Evolutionary conservation across 1,140 invertebrate genomes (phyloP).

Genomic region (Drosophila kanapiae): DNA sequence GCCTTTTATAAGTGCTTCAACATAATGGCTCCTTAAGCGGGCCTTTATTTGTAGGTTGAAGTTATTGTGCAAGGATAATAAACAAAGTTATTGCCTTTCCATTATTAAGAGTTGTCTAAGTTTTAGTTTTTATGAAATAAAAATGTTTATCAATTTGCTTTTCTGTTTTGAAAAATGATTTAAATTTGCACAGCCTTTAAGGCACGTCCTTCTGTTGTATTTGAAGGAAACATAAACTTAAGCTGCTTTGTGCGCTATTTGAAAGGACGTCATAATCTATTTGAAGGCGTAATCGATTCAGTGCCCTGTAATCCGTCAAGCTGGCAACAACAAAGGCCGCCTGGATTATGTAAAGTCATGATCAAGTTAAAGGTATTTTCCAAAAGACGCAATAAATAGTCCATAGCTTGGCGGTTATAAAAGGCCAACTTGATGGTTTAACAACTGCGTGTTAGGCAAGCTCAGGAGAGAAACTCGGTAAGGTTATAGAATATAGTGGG

Average conservation of each 20-base stretch:
- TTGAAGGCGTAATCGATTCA: conserved; percentile 7
- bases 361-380: conserved; percentile 30
- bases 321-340: background rate
- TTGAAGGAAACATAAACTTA: background rate
- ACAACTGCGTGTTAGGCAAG: conserved; percentile 39
- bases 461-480: background rate
- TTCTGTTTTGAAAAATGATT: background rate
- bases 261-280: background rate
- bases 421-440: background rate
- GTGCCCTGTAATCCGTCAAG: conserved; percentile 30
- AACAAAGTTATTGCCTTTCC: background rate
- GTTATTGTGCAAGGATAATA: background rate
- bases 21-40: background rate
- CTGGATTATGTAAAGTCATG: conserved; percentile 23
- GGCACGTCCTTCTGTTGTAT: background rate
- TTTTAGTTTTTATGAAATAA: background rate
- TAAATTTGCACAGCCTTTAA: background rate
- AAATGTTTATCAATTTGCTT: background rate
- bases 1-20: background rate
- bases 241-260: background rate
- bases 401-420: background rate
- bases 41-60: conserved; percentile 8
- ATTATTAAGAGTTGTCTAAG: background rate
- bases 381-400: conserved; percentile 23
- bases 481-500: background rate